Conservation (phyloP, 1,140 invertebrate genomes). For the Coelopa frigida region DNA sequence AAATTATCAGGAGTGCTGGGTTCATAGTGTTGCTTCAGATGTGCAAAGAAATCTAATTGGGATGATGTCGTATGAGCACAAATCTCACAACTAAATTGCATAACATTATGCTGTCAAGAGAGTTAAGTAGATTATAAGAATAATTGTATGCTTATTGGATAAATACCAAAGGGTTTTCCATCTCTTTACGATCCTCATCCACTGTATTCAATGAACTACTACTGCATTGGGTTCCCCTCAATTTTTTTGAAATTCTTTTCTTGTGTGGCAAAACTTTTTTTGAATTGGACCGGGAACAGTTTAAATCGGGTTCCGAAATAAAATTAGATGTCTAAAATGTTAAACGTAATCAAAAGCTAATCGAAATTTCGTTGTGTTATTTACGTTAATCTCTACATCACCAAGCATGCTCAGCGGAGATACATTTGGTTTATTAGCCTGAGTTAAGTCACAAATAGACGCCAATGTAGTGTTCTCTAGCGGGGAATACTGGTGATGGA, state of each 20-base stretch:
- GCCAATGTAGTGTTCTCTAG: too few relatives aligned
- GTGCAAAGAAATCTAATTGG: conserved; percentile 67
- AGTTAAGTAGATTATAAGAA: too few relatives aligned
- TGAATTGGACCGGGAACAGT: conserved; percentile 15
- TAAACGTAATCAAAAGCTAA: background rate
- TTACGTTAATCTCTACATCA: background rate
- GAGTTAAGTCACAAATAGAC: background rate
- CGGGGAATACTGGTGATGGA: too few relatives aligned
- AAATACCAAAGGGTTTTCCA: too few relatives aligned
- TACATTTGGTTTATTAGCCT: background rate
- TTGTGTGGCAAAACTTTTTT: conserved; percentile 48
- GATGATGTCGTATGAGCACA: conserved; percentile 55
- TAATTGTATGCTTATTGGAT: too few relatives aligned
- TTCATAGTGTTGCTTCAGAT: conserved; percentile 69
- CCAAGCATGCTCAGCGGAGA: background rate
- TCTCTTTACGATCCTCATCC: too few relatives aligned
- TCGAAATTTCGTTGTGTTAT: background rate
- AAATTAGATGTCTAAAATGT: too few relatives aligned
- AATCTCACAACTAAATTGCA: conserved; percentile 58
- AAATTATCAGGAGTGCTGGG: conserved; percentile 42
- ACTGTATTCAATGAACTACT: too few relatives aligned
- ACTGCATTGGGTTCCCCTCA: too few relatives aligned
- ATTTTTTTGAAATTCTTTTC: conserved; percentile 51
- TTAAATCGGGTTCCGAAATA: too few relatives aligned
- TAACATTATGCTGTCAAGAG: background rate